Evolutionary conservation across 2,113 vertebrate species (phyloP).

Genomic region (Ovis canadensis): DNA sequence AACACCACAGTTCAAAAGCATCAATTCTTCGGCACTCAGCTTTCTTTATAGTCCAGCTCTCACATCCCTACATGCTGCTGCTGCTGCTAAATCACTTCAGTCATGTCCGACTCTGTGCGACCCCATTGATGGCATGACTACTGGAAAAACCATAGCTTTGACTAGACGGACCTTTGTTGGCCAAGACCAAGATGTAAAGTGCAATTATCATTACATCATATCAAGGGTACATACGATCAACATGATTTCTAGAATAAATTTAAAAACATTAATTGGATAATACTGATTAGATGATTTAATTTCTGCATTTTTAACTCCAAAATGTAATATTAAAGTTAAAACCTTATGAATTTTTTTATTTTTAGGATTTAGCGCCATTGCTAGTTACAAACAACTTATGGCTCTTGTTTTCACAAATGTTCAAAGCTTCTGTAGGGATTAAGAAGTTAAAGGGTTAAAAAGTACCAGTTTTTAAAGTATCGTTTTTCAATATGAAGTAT

Average conservation of each 20-base stretch:
- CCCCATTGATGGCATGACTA: background rate
- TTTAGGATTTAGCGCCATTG: background rate
- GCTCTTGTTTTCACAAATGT: constrained; percentile 9
- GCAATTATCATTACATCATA: background rate
- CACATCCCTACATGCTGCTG: background rate
- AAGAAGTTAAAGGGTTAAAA: constrained; percentile 33
- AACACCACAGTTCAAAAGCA: background rate
- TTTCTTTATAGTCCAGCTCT: background rate
- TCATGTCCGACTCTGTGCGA: background rate
- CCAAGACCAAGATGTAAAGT: background rate
- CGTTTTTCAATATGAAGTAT: background rate
- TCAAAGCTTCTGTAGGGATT: background rate
- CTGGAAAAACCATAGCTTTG: background rate
- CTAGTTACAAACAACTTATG: background rate
- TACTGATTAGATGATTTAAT: background rate
- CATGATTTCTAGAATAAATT: background rate
- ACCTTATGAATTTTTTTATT: background rate
- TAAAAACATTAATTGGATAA: constrained; percentile 5
- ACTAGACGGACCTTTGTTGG: background rate
- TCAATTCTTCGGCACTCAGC: background rate
- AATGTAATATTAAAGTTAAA: constrained; percentile 30
- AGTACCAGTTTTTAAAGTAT: background rate
- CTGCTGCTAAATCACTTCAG: background rate
- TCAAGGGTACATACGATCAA: background rate
- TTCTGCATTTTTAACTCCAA: constrained; percentile 27